Conservation (phyloP, 2,113 vertebrate species). For the Aldabrachelys gigantea region DNA sequence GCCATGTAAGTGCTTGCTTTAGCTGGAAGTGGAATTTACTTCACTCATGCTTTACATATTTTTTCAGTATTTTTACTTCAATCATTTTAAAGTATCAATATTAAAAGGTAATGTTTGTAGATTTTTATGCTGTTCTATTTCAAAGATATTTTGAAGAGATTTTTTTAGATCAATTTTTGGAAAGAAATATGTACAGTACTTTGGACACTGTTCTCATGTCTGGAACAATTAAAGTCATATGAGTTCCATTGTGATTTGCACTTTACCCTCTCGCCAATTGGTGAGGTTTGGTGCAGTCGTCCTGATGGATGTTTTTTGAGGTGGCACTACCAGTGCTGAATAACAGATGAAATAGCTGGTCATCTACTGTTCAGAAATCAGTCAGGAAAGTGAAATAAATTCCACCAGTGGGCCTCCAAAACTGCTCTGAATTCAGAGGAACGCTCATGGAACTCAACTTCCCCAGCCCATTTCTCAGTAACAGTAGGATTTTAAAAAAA, state of each 20-base stretch:
- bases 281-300: neutral
- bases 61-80: neutral
- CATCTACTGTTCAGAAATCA: neutral
- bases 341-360: neutral
- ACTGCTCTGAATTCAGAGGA: neutral
- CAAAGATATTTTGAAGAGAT: neutral
- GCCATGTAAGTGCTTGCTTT: slow-evolving; percentile 24
- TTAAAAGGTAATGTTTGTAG: neutral
- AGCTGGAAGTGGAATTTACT: slow-evolving; percentile 17
- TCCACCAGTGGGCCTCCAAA: neutral
- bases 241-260: no score
- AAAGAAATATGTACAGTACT: neutral
- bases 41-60: neutral
- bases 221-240: neutral
- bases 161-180: neutral
- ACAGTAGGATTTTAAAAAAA: neutral
- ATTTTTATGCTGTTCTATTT: neutral
- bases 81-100: neutral
- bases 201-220: neutral
- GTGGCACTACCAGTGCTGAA: neutral
- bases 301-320: neutral
- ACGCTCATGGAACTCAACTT: neutral
- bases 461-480: neutral
- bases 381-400: neutral
- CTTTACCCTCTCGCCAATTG: neutral